phyloP scores from a whole-genome alignment of 2,888 invertebrate species.

The Microctonus aethiopoides region DNA sequence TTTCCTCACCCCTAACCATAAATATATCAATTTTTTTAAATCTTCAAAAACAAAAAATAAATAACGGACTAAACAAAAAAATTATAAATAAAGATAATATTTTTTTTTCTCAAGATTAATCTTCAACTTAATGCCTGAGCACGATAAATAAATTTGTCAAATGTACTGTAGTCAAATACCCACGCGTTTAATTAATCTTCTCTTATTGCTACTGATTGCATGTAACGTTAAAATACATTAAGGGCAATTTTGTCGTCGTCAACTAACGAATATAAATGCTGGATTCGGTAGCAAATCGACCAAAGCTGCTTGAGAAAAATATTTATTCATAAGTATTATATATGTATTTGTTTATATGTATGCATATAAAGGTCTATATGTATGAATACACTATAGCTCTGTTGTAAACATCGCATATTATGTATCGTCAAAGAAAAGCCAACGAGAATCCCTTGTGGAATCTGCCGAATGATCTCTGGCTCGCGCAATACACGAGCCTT shows the following conservation, averaged over 20 bases:
- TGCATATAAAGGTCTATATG: not conserved
- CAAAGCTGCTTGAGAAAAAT: not conserved
- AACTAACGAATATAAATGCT: constrained; percentile 64
- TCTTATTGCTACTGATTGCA: constrained; percentile 49
- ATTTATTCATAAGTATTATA: constrained; percentile 22
- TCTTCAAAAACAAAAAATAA: not conserved
- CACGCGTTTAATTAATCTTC: constrained; percentile 36
- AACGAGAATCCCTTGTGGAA: constrained; percentile 28
- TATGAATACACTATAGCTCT: not conserved
- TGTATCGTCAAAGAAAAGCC: not conserved
- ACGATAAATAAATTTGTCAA: constrained; percentile 6
- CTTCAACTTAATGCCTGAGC: not conserved
- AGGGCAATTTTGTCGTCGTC: constrained; percentile 42
- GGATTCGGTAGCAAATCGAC: constrained; percentile 48
- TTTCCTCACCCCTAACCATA: not conserved
- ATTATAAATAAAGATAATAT: not conserved
- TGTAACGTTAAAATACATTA: constrained; percentile 58
- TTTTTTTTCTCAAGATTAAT: not conserved
- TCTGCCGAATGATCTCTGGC: constrained; percentile 31
- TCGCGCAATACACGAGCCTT: constrained; percentile 23
- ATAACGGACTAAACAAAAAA: not conserved
- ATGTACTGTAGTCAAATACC: not conserved
- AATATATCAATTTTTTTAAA: not conserved
- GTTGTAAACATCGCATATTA: not conserved
- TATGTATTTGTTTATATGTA: constrained; percentile 30